These are phyloP conservation scores for Taurulus bubalis DNA, from an alignment of 2,113 vertebrate genomes.

Conservation along the genomic window DNA sequence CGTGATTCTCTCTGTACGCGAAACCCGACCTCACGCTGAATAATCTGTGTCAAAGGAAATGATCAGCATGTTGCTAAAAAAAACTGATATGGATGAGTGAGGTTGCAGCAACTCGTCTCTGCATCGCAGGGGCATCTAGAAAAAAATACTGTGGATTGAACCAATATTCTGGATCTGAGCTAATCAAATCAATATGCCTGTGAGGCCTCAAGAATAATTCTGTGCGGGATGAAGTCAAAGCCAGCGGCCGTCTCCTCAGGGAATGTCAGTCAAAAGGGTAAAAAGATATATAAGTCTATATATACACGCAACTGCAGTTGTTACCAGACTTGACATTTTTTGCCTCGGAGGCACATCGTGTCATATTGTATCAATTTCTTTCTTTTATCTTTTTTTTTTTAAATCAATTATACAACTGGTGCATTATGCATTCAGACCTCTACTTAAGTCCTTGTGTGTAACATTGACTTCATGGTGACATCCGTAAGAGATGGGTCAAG, in stretches of 20 bases:
- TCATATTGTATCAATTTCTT: constrained; percentile 38
- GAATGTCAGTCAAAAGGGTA: constrained; percentile 52
- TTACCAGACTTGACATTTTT: constrained; percentile 41
- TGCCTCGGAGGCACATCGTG: constrained; percentile 29
- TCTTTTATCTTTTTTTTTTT: constrained; percentile 3
- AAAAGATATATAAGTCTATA: constrained; percentile 34
- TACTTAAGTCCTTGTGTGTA: background rate
- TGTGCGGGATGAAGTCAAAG: constrained; percentile 20
- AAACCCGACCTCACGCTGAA: background rate
- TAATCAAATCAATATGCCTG: constrained; percentile 46
- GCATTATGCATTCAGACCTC: constrained; percentile 27
- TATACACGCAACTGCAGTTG: constrained; percentile 7
- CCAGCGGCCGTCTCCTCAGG: constrained; percentile 31
- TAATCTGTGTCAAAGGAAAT: constrained; percentile 29
- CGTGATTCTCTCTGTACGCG: constrained; percentile 18
- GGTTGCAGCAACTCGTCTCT: background rate
- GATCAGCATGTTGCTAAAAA: constrained; percentile 17
- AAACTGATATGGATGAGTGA: constrained; percentile 1
- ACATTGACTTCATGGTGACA: background rate
- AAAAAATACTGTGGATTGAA: constrained; percentile 30
- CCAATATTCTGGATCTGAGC: constrained; percentile 32
- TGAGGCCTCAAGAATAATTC: constrained; percentile 7
- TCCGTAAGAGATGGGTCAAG: background rate
- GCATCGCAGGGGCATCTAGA: background rate
- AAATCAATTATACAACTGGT: constrained; percentile 29